Conservation (phyloP, 2,888 invertebrate species). For the Diachrysia chrysitis region DNA sequence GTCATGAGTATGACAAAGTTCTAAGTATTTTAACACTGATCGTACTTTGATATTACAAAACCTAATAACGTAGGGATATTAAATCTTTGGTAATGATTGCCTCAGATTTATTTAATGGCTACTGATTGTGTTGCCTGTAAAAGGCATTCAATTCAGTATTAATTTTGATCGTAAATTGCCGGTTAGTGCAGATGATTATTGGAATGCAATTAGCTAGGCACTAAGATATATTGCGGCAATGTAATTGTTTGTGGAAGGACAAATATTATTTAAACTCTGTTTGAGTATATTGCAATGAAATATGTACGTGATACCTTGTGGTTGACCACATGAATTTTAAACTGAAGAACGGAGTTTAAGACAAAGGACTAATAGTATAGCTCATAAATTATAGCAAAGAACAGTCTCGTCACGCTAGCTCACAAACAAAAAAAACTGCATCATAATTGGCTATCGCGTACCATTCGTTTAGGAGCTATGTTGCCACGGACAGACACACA, state of each 20-base stretch:
- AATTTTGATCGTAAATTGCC: conserved; percentile 42
- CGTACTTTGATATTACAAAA: conserved; percentile 54
- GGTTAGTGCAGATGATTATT: conserved; percentile 33
- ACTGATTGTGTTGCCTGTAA: conserved; percentile 43
- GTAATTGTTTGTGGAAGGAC: conserved; percentile 18
- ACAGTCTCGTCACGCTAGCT: too few relatives aligned
- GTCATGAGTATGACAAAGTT: background rate
- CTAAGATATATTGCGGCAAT: background rate
- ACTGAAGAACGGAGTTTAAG: background rate
- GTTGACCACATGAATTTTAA: background rate
- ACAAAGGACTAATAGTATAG: background rate
- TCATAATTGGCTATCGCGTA: too few relatives aligned
- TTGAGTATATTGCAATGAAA: background rate
- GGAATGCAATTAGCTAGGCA: conserved; percentile 30
- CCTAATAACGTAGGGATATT: conserved; percentile 48
- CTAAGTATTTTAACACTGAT: background rate
- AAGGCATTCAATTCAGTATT: conserved; percentile 43
- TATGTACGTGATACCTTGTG: background rate
- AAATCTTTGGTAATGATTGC: conserved; percentile 44
- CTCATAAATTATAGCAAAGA: too few relatives aligned
- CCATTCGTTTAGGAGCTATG: too few relatives aligned
- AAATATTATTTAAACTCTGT: background rate
- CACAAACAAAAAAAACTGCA: too few relatives aligned
- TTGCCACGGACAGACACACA: too few relatives aligned
- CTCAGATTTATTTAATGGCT: conserved; percentile 46